Evolutionary conservation across 2,888 invertebrate species (phyloP).

Genomic region (Zaprionus lineosus): DNA sequence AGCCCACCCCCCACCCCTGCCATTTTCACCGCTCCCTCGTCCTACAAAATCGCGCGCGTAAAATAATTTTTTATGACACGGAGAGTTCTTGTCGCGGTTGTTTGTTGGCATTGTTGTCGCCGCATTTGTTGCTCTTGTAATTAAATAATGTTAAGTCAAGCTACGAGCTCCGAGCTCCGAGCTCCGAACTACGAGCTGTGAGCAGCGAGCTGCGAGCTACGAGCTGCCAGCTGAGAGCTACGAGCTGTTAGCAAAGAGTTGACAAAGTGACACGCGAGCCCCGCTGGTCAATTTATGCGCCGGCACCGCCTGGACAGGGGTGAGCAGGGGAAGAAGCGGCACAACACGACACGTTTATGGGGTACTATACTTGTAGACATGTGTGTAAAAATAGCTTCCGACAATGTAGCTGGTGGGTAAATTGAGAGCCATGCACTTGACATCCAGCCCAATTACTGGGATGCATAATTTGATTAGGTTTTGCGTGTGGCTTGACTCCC

Average conservation of each 20-base stretch:
- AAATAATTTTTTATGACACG: constrained; percentile 71
- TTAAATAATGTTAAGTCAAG: constrained; percentile 70
- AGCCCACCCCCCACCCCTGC: neutral
- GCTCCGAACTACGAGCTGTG: too few species aligned
- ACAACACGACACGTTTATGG: constrained; percentile 15
- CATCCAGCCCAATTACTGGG: constrained; percentile 60
- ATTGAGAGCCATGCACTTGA: constrained; percentile 61
- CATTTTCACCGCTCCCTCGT: constrained; percentile 14
- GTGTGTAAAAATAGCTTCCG: constrained; percentile 48
- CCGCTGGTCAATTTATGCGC: constrained; percentile 38
- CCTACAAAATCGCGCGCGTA: constrained; percentile 37
- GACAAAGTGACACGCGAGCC: constrained; percentile 62
- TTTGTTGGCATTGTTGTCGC: constrained; percentile 51
- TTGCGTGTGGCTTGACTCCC: constrained; percentile 16
- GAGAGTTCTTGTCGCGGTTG: constrained; percentile 51
- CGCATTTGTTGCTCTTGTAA: constrained; percentile 68
- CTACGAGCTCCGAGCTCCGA: constrained; percentile 7
- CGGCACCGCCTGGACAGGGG: neutral
- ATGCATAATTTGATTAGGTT: constrained; percentile 59
- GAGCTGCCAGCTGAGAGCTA: neutral
- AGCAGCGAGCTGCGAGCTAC: constrained; percentile 30
- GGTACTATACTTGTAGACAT: constrained; percentile 1
- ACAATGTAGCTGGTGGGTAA: constrained; percentile 23
- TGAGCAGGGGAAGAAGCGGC: neutral
- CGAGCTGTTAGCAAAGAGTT: constrained; percentile 25